Evolutionary conservation across 1,140 invertebrate species (phyloP).

Genomic region (Papilio machaon): DNA sequence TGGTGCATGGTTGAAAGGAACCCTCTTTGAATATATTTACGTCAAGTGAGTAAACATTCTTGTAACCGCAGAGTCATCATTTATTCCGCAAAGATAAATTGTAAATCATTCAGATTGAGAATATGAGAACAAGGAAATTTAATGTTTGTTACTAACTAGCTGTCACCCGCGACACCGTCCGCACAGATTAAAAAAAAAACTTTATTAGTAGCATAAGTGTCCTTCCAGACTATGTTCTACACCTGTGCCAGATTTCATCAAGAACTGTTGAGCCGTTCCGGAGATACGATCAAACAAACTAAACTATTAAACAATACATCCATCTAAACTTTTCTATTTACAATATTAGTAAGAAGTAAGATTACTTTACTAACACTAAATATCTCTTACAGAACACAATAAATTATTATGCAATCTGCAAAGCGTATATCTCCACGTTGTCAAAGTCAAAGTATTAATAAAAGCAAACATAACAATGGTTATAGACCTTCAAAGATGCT

Average conservation of each 20-base stretch:
- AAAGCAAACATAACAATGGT: background rate
- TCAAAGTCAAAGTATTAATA: background rate
- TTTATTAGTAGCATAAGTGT: too few relatives aligned
- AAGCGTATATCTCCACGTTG: background rate
- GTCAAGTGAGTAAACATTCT: background rate
- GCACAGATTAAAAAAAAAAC: too few relatives aligned
- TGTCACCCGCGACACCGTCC: too few relatives aligned
- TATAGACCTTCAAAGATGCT: background rate
- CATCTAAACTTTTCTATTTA: too few relatives aligned
- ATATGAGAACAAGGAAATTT: background rate
- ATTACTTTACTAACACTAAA: background rate
- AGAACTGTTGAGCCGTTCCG: too few relatives aligned
- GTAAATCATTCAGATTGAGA: background rate
- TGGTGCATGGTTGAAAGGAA: background rate
- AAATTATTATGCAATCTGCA: too few relatives aligned
- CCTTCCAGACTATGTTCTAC: too few relatives aligned
- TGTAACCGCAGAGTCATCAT: background rate
- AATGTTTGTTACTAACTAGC: background rate
- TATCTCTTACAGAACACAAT: background rate
- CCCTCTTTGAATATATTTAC: conserved; percentile 1
- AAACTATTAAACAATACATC: too few relatives aligned
- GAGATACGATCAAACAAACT: too few relatives aligned
- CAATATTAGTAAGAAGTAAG: too few relatives aligned
- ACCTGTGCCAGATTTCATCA: too few relatives aligned
- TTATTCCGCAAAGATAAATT: background rate